Base-by-base conservation (phyloP, 2,888 invertebrate genomes). In the Scaptomyza reducta region DNA sequence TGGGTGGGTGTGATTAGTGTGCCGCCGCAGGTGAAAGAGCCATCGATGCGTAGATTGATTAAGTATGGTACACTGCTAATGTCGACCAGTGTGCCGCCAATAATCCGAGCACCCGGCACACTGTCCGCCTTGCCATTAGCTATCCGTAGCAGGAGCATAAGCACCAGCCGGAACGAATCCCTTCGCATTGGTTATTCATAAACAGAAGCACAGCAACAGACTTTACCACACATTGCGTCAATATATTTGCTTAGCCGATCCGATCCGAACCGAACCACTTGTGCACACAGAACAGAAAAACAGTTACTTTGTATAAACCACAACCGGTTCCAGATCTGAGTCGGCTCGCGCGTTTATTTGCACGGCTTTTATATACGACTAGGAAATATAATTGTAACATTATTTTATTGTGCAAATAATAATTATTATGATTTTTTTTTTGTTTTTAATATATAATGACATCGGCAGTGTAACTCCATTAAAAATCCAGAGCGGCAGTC, bases 11-110 rank as follows among this genome's bases (percentile, higher is more conserved):
- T 79, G 11, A 88, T 70, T 60, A 91, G 60, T 4, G 88, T 72
- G 13, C 91, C 91, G 18, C 91, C 91, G 59, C 91, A 91, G n/a
- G 79, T 66, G 46, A 88, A 90, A 16, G 42, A 60, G 1, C 81
- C 85, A 3, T 70, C 44, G 3, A 80, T 53, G 13, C 81, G 78
- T 16, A 91, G 45, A 55, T 84, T 81, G 1, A 90, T 74, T 60
- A 90, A 62, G 56, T 87, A 91, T 1, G 90, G 87, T 1, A 85
- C 79, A 25, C 68, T 74, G 29, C 47, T 61, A 1, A 90, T 87
- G 1, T 75, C 73, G 42, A 87, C 84, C 0, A 72, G 49, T 1
- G 41, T 38, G 14, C 91, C 89, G 47, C 81, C 87, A 6, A 89
- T 87, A 75, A 89, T 89, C 6, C 89, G 83, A 1, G 79, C 74